Evolutionary conservation across 2,797 vertebrate species (phyloP).

Genomic region (Lepus oiostolus): DNA sequence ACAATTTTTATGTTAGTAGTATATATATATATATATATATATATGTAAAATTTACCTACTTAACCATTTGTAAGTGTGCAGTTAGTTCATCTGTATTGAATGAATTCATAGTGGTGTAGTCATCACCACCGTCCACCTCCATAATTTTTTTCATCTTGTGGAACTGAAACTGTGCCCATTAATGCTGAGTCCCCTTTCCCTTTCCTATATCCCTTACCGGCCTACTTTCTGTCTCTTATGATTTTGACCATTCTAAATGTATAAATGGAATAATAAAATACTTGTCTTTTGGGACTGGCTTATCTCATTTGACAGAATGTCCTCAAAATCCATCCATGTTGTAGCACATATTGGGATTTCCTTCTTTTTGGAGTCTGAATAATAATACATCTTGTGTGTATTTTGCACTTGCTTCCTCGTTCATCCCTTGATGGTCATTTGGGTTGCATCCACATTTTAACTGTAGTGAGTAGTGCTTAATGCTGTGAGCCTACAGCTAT

Average conservation of each 20-base stretch:
- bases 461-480: no score
- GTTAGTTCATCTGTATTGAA: not conserved
- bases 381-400: not conserved
- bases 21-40: no score
- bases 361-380: not conserved
- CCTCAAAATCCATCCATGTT: no score
- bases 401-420: accelerated
- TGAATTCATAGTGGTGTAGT: accelerated
- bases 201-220: accelerated
- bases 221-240: not conserved
- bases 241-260: not conserved
- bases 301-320: not conserved
- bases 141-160: not conserved
- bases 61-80: not conserved
- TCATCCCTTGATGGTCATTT: no score
- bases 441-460: not conserved
- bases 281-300: not conserved
- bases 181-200: no score
- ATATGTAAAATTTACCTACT: not conserved
- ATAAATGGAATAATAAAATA: no score
- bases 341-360: no score
- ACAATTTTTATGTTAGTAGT: not conserved
- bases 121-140: no score
- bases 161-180: not conserved
- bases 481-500: accelerated